These are phyloP conservation scores for Musca domestica DNA, from an alignment of 1,140 invertebrate genomes.

Conservation along the genomic window DNA sequence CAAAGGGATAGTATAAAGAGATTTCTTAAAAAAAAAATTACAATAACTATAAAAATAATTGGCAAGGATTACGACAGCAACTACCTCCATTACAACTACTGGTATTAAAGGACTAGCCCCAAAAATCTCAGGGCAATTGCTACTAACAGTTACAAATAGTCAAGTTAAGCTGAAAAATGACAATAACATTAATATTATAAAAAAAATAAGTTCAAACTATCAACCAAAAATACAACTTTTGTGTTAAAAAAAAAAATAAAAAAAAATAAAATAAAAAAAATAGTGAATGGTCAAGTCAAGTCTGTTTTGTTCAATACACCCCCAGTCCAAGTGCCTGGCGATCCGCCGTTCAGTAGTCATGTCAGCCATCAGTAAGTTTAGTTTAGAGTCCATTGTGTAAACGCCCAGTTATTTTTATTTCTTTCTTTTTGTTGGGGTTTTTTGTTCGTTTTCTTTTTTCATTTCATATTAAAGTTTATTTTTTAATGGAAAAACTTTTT, in stretches of 20 bases:
- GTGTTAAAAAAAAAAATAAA: too few relatives aligned
- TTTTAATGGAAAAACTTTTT: background rate
- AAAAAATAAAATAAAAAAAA: too few relatives aligned
- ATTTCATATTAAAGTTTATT: constrained; percentile 14
- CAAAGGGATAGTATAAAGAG: background rate
- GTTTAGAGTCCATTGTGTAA: background rate
- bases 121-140: background rate
- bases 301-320: background rate
- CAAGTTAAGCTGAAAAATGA: too few relatives aligned
- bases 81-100: too few relatives aligned
- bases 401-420: constrained; percentile 10
- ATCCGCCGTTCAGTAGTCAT: background rate
- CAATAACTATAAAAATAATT: constrained; percentile 14
- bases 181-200: too few relatives aligned
- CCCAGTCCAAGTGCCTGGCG: background rate
- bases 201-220: too few relatives aligned
- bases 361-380: background rate
- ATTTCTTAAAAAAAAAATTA: constrained; percentile 9
- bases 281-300: too few relatives aligned
- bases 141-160: too few relatives aligned
- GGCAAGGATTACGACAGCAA: background rate
- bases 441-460: too few relatives aligned
- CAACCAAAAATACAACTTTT: too few relatives aligned
- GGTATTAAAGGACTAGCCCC: too few relatives aligned
- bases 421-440: background rate